Conservation (phyloP, 2,113 vertebrate species). For the Xiphophorus hellerii region DNA sequence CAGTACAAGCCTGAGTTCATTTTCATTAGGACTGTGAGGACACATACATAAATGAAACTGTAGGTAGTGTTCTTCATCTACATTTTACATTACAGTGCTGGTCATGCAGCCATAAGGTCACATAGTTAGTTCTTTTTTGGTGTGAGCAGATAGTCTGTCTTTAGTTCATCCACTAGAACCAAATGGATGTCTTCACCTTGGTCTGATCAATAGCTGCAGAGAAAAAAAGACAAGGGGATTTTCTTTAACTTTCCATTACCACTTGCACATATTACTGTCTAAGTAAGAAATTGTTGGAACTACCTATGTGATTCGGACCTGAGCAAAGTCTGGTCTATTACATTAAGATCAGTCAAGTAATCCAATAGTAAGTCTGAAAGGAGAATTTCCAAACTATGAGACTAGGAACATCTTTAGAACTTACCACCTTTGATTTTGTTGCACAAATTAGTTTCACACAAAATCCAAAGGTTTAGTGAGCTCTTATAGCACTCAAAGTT, state of each 20-base stretch:
- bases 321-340: background rate
- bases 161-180: conserved; percentile 84
- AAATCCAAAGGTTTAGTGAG: background rate
- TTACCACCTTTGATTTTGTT: background rate
- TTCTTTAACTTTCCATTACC: background rate
- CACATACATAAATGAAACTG: conserved; percentile 49
- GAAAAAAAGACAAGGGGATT: conserved; percentile 35
- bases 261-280: background rate
- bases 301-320: background rate
- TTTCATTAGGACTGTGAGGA: conserved; percentile 28
- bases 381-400: background rate
- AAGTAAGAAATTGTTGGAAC: background rate
- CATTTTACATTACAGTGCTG: conserved; percentile 62
- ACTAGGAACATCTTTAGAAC: background rate
- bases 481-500: background rate
- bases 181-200: conserved; percentile 89
- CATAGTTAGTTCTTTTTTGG: conserved; percentile 49
- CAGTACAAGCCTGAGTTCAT: conserved; percentile 59
- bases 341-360: background rate
- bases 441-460: background rate
- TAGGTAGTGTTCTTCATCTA: conserved; percentile 45
- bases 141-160: conserved; percentile 33
- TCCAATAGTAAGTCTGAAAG: background rate
- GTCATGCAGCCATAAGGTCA: conserved; percentile 53
- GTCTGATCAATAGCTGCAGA: conserved; percentile 89